Evolutionary conservation across 1,140 invertebrate genomes (phyloP).

Genomic region (Branchinecta lindahli): DNA sequence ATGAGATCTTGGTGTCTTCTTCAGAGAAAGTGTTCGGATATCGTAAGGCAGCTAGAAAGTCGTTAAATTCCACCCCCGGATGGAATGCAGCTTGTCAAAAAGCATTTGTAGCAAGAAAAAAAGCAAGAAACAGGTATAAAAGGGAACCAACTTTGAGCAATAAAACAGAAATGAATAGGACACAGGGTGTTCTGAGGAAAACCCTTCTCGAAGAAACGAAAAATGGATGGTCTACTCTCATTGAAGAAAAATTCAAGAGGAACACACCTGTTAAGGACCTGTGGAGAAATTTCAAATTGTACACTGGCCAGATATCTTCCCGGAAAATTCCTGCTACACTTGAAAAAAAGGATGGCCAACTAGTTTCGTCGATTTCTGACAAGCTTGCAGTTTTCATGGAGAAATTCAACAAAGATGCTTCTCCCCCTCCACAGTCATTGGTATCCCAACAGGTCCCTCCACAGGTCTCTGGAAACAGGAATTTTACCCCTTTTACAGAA

Average conservation of each 20-base stretch:
- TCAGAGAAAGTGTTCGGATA: not conserved
- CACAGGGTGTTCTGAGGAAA: not conserved
- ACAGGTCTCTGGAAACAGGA: too few species aligned
- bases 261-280: not conserved
- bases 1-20: not conserved
- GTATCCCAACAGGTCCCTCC: not conserved
- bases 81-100: constrained; percentile 1
- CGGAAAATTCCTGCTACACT: not conserved
- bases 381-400: too few species aligned
- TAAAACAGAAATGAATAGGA: not conserved
- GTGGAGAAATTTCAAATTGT: not conserved
- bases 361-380: too few species aligned
- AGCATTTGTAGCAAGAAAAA: not conserved
- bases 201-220: not conserved
- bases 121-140: constrained; percentile 1
- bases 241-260: not conserved
- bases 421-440: not conserved
- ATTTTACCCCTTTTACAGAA: not conserved
- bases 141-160: not conserved
- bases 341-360: not conserved
- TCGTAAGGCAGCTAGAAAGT: not conserved
- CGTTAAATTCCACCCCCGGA: not conserved
- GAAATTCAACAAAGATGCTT: not conserved
- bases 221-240: not conserved
- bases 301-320: not conserved